Conservation (phyloP, 1,140 invertebrate genomes). For the Ceratitis capitata region DNA sequence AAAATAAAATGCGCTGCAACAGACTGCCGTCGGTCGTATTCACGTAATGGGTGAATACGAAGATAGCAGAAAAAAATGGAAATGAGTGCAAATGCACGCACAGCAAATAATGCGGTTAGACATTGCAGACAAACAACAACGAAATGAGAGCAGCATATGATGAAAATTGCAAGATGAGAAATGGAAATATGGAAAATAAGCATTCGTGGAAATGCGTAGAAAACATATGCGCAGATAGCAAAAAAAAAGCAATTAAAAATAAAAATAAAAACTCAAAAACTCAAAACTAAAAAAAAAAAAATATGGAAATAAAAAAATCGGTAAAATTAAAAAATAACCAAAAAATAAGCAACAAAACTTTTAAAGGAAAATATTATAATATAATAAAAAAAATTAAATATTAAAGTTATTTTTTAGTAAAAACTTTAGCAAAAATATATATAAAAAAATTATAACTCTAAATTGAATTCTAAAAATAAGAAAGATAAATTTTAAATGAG, state of each 20-base stretch:
- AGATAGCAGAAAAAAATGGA: background rate
- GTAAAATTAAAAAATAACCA: background rate
- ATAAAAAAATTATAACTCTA: no score
- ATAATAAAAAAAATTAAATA: background rate
- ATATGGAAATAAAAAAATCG: background rate
- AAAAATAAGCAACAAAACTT: background rate
- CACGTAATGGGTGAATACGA: background rate
- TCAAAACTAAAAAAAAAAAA: background rate
- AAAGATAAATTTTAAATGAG: background rate
- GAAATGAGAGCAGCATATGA: background rate
- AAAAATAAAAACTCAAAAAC: background rate
- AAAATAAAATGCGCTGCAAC: background rate
- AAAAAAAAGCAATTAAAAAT: background rate
- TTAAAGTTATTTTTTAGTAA: no score
- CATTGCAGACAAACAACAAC: background rate
- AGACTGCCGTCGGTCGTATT: background rate
- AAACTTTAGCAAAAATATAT: background rate
- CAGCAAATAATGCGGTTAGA: background rate
- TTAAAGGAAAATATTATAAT: background rate
- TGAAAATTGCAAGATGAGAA: background rate
- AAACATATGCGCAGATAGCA: no score
- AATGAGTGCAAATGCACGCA: background rate
- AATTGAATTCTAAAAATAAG: background rate
- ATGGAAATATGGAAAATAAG: no score
- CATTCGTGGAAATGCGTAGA: background rate